Evolutionary conservation across 2,797 vertebrate species (phyloP).

Genomic region (Acrocephalus scirpaceus): DNA sequence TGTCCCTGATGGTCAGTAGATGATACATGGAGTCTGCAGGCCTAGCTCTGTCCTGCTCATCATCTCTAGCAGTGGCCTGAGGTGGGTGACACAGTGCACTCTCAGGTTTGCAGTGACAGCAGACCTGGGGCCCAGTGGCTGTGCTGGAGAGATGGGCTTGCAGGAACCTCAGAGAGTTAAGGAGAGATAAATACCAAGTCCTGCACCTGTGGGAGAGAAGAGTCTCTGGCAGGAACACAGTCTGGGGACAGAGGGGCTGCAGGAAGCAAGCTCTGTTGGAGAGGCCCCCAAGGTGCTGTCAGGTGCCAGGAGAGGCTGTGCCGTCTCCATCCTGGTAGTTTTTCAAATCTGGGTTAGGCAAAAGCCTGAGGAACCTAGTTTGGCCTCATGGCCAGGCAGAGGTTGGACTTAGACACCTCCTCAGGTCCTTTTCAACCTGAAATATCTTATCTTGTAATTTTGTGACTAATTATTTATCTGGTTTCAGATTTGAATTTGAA

Average conservation of each 20-base stretch:
- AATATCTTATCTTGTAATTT: neutral
- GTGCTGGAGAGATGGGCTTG: neutral
- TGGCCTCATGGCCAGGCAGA: neutral
- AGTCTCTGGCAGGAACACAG: neutral
- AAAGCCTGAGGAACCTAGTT: neutral
- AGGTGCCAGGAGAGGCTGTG: neutral
- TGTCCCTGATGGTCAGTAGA: neutral
- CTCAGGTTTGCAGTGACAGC: neutral
- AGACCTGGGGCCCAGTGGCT: neutral
- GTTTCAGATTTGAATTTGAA: neutral
- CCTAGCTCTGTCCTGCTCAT: neutral
- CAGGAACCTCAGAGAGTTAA: neutral
- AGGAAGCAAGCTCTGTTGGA: neutral
- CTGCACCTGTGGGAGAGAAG: rapidly evolving
- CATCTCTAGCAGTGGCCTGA: neutral
- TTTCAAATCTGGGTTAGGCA: neutral
- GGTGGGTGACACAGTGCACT: neutral
- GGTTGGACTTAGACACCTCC: neutral
- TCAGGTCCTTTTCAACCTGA: neutral
- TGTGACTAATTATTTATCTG: neutral
- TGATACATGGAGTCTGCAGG: neutral
- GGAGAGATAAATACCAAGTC: neutral
- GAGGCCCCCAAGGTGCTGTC: neutral
- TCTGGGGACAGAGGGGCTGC: neutral
- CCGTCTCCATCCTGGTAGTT: neutral